Evolutionary conservation across 2,888 invertebrate genomes (phyloP).

Genomic region (Sesia apiformis): DNA sequence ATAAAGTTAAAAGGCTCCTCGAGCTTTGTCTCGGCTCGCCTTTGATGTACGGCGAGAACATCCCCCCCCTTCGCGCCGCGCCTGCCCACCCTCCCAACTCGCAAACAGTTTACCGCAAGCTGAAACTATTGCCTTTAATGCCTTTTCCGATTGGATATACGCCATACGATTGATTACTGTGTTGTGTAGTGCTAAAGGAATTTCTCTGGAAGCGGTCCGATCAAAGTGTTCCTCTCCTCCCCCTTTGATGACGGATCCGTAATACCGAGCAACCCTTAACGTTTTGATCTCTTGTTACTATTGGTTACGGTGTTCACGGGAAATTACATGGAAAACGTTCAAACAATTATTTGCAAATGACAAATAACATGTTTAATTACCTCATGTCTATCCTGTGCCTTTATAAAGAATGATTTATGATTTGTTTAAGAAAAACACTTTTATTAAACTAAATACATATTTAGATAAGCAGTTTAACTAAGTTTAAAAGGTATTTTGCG

Average conservation of each 20-base stretch:
- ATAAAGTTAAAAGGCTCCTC: slow-evolving; percentile 75
- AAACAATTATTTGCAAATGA: neutral
- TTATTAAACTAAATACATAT: too few species aligned
- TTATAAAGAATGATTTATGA: too few species aligned
- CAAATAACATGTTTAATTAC: neutral
- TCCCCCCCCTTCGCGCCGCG: slow-evolving; percentile 15
- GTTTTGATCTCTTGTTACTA: slow-evolving; percentile 37
- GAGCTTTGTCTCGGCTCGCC: slow-evolving; percentile 70
- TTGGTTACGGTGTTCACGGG: slow-evolving; percentile 9
- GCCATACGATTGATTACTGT: slow-evolving; percentile 61
- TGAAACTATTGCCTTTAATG: slow-evolving; percentile 70
- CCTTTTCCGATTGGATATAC: slow-evolving; percentile 60
- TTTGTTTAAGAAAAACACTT: too few species aligned
- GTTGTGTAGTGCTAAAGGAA: slow-evolving; percentile 48
- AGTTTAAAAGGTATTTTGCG: neutral
- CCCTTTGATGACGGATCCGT: slow-evolving; percentile 43
- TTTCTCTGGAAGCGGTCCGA: slow-evolving; percentile 54
- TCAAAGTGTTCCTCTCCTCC: slow-evolving; percentile 39
- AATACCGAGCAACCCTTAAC: slow-evolving; percentile 44
- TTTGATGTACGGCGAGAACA: slow-evolving; percentile 58
- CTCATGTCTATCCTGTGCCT: neutral
- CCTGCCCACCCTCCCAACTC: slow-evolving; percentile 22
- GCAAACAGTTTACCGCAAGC: slow-evolving; percentile 70
- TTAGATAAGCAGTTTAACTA: neutral
- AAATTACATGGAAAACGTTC: slow-evolving; percentile 1